phyloP scores from a whole-genome alignment of 2,113 vertebrate genomes.

The Hippoglossus stenolepis region DNA sequence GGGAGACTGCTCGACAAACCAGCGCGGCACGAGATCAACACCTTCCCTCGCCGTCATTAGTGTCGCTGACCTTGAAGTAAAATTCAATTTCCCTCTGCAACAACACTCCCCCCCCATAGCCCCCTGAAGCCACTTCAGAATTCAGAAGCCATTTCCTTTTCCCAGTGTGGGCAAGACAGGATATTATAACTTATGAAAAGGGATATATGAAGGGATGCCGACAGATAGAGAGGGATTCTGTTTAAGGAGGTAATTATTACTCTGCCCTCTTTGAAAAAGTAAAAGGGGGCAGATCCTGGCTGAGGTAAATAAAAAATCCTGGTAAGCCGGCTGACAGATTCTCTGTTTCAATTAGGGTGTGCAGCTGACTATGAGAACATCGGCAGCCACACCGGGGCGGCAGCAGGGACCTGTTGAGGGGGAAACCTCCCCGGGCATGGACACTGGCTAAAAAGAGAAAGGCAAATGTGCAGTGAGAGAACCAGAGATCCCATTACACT shows the following conservation, averaged over 20 bases:
- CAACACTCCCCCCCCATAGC: conserved; percentile 40
- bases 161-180: conserved; percentile 61
- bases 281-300: conserved; percentile 43
- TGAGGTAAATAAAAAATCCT: conserved; percentile 71
- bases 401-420: conserved; percentile 43
- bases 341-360: conserved; percentile 69
- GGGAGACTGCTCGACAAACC: conserved; percentile 66
- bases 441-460: conserved; percentile 69
- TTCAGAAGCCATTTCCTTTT: conserved; percentile 77
- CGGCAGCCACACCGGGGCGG: conserved; percentile 26
- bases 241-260: conserved; percentile 82
- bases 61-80: conserved; percentile 84
- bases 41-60: conserved; percentile 78
- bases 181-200: conserved; percentile 78
- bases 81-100: conserved; percentile 82
- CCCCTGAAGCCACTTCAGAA: conserved; percentile 68
- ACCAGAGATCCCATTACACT: conserved; percentile 64
- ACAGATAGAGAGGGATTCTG: conserved; percentile 63
- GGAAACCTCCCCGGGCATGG: conserved; percentile 40
- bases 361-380: conserved; percentile 46
- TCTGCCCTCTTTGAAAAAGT: conserved; percentile 62
- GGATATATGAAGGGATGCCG: conserved; percentile 54
- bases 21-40: conserved; percentile 68
- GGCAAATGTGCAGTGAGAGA: conserved; percentile 68
- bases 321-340: conserved; percentile 14